Conservation (phyloP, 2,797 vertebrate genomes). For the Pteropus rufus region DNA sequence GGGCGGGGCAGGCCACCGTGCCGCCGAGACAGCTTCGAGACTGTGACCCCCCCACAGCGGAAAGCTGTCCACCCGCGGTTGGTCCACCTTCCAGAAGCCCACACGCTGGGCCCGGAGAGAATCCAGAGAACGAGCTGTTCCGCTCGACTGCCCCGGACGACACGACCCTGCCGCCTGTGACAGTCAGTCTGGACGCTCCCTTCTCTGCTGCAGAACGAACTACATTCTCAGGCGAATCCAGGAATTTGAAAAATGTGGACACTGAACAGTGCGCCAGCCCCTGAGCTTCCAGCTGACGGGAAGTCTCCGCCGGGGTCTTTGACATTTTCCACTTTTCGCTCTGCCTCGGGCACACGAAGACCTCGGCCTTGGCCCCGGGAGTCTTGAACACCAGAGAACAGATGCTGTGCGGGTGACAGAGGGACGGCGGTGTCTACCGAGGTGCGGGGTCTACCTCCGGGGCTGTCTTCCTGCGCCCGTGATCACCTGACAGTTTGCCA, state of each 20-base stretch:
- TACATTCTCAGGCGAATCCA: not conserved
- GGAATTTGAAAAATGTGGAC: slow-evolving; percentile 30
- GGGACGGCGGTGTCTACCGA: not conserved
- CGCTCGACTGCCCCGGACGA: not conserved
- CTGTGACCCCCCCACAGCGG: no score
- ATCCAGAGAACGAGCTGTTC: not conserved
- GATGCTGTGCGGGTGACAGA: not conserved
- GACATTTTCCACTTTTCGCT: not conserved
- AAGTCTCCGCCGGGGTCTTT: not conserved
- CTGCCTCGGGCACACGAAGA: not conserved
- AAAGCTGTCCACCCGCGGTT: no score
- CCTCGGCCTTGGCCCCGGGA: not conserved
- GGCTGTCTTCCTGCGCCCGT: not conserved
- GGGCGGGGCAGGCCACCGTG: not conserved
- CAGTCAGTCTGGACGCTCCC: not conserved
- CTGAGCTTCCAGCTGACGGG: not conserved
- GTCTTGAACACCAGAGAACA: not conserved
- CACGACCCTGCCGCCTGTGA: not conserved
- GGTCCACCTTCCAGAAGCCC: no score
- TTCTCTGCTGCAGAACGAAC: slow-evolving; percentile 6
- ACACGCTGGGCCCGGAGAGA: not conserved
- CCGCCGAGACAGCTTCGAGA: not conserved
- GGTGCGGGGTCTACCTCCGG: not conserved
- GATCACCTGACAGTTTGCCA: not conserved
- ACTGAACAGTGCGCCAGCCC: not conserved